Evolutionary conservation across 2,113 vertebrate genomes (phyloP), one percentile per base, ranked within the genome.

Genomic region (Oreocharis arfaki): DNA sequence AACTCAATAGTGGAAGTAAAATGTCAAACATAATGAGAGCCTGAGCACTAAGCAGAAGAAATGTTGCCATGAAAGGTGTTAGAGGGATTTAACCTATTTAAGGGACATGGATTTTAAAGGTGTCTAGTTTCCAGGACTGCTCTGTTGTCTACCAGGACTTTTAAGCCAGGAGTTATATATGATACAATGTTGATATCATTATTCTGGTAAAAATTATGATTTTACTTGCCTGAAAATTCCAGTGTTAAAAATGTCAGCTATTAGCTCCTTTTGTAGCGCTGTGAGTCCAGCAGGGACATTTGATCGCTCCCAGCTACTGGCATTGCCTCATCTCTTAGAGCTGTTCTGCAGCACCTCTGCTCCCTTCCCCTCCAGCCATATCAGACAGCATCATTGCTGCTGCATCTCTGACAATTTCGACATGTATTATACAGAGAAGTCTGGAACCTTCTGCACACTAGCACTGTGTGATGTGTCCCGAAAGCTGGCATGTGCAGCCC

Each of bases 11-110:
- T 84, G 95, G 83, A 90, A 94, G 94, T 84, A 96, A 95, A 95
- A 95, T 81, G 93, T 96, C 95, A 97, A 96, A 95, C 56, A 92
- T 84, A 94, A 92, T 94, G 82, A 91, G 35, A 88, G 35, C n/a
- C 79, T 84, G 63, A 91, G 47, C 33, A 5, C 56, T 59, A 52
- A 37, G 26, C 50, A 90, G 52, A 65, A 87, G 42, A 94, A 95
- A 92, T 77, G 55, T 77, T 95, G 79, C 79, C 24, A 6, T 80
- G 71, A 86, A 91, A 96, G 87, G 84, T 85, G 82, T 93, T 74
- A 91, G 75, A 86, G 37, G 59, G 87, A 92, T 92, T 94, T 93
- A 96, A 86, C 75, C 56, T 91, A 63, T 71, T 94, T 83, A 93
- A 86, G 59, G 35, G 68, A 65, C 52, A 70, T 27, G 75, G 75